These are phyloP conservation scores for Chaetodon trifasciatus DNA, from an alignment of 2,797 vertebrate species.

Conservation along the genomic window DNA sequence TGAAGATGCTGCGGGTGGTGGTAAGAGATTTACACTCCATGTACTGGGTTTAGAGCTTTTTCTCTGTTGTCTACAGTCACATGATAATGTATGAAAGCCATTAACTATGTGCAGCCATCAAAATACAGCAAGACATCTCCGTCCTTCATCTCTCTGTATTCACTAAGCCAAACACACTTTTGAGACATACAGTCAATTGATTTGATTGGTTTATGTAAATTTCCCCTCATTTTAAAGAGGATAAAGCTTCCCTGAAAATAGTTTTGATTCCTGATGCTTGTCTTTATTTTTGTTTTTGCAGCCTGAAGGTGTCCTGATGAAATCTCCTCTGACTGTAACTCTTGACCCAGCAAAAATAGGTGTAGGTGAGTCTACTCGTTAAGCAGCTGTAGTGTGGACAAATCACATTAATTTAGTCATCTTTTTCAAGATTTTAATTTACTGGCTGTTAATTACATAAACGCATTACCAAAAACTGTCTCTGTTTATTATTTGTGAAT, in stretches of 20 bases:
- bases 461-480: neutral
- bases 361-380: constrained; percentile 31
- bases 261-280: neutral
- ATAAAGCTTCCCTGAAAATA: neutral
- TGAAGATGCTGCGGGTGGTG: constrained; percentile 87
- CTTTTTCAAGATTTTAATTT: neutral
- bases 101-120: neutral
- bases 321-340: constrained; percentile 65
- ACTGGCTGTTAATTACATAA: neutral
- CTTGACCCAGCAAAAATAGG: constrained; percentile 78
- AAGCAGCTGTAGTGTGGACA: no score
- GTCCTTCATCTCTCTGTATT: no score
- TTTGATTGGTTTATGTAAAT: no score
- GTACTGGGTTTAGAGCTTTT: neutral
- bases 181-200: no score
- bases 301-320: constrained; percentile 85
- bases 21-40: constrained; percentile 76
- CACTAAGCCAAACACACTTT: no score
- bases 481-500: neutral
- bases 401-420: neutral
- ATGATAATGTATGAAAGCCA: neutral
- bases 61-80: neutral
- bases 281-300: constrained; percentile 58
- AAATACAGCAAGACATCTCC: no score
- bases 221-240: no score